Percentiles rank a stretch among this genome's conserved stretches.
phyloP scores from a whole-genome alignment of 2,888 invertebrate genomes.

The Coelinius sp. region DNA sequence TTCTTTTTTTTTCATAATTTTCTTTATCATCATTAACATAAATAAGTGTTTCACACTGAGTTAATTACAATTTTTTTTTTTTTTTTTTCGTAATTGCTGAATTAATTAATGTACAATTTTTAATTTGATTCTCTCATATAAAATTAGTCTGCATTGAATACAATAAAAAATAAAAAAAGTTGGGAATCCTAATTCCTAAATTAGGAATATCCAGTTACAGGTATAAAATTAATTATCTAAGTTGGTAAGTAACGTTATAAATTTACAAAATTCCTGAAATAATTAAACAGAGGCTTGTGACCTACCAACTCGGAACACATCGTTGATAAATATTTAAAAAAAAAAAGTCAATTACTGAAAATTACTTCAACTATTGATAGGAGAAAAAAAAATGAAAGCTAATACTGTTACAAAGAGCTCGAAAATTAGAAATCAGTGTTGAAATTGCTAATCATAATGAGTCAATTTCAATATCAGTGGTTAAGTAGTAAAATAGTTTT shows the following conservation, averaged over 20 bases:
- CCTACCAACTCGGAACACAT: background rate
- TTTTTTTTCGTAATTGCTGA: background rate
- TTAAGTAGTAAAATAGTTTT: too few species aligned
- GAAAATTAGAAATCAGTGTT: background rate
- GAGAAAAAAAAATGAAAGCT: background rate
- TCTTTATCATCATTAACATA: background rate
- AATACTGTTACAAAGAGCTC: constrained; percentile 19
- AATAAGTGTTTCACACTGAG: constrained; percentile 16
- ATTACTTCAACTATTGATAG: background rate
- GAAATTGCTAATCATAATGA: background rate
- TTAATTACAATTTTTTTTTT: constrained; percentile 25
- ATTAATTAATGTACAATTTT: constrained; percentile 29
- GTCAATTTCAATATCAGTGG: too few species aligned
- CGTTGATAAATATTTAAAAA: constrained; percentile 10
- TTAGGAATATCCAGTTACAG: background rate
- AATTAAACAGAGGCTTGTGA: background rate
- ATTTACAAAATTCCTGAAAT: constrained; percentile 3
- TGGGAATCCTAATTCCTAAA: background rate
- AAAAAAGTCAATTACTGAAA: background rate
- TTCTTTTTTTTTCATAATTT: constrained; percentile 26
- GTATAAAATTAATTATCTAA: constrained; percentile 6
- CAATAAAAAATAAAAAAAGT: too few species aligned
- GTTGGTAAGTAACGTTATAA: constrained; percentile 5
- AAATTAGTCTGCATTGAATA: background rate
- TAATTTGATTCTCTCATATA: background rate